Percentiles rank a stretch among this genome's conserved stretches.
Evolutionary conservation across 1,140 invertebrate species (phyloP).

Genomic region (Drosophila burlai): DNA sequence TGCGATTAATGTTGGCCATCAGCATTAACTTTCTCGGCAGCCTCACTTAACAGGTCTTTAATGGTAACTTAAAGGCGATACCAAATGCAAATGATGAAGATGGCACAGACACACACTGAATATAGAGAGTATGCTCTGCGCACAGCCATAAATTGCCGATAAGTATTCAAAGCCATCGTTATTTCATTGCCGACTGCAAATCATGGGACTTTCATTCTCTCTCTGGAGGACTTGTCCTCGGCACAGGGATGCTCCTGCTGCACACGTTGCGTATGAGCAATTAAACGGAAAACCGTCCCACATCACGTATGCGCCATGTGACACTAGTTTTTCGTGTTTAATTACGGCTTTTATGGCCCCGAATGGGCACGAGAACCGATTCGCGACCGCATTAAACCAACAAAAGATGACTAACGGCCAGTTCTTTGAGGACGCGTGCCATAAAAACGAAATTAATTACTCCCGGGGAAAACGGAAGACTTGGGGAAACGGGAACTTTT

Average conservation of each 20-base stretch:
- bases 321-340: constrained; percentile 80
- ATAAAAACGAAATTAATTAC: constrained; percentile 81
- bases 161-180: constrained; percentile 36
- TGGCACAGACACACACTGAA: neutral
- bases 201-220: constrained; percentile 3
- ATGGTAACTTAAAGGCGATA: constrained; percentile 22
- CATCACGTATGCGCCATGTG: constrained; percentile 76
- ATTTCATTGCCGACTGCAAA: constrained; percentile 12
- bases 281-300: constrained; percentile 54
- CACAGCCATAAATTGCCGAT: constrained; percentile 25
- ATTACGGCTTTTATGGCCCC: constrained; percentile 70
- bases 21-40: neutral
- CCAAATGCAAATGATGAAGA: constrained; percentile 28
- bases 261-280: constrained; percentile 61
- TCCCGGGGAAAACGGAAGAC: constrained; percentile 14
- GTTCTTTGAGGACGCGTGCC: constrained; percentile 46
- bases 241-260: constrained; percentile 7
- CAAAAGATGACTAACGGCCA: constrained; percentile 58
- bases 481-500: neutral
- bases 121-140: neutral
- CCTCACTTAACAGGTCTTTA: constrained; percentile 32
- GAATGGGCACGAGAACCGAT: constrained; percentile 53
- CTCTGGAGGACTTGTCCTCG: constrained; percentile 7
- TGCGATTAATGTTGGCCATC: constrained; percentile 30
- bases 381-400: constrained; percentile 41